A percentile compares a stretch with the other conserved stretches of the same genome.
These are phyloP conservation scores for Aporophyla lueneburgensis DNA, from an alignment of 2,888 invertebrate species.

Conservation along the genomic window DNA sequence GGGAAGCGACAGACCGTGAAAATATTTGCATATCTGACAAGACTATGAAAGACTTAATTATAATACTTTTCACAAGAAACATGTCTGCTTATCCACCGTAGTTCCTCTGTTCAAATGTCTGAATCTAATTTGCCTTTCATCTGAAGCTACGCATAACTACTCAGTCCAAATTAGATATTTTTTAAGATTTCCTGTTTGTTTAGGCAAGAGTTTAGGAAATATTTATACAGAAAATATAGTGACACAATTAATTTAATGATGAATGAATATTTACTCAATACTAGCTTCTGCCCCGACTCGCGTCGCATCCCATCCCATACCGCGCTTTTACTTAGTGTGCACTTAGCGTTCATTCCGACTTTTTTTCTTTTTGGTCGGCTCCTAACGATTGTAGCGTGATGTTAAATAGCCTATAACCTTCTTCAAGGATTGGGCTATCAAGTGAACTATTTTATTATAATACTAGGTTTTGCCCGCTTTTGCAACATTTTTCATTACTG, in stretches of 20 bases:
- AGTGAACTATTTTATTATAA: too few species aligned
- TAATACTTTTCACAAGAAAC: slow-evolving; percentile 32
- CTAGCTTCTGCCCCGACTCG: too few species aligned
- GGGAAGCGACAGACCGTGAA: slow-evolving; percentile 51
- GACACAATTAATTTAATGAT: slow-evolving; percentile 15
- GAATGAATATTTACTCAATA: slow-evolving; percentile 1
- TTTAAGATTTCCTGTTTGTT: slow-evolving; percentile 17
- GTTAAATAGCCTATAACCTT: too few species aligned
- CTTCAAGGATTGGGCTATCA: too few species aligned
- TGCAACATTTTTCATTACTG: too few species aligned
- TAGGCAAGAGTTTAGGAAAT: background rate
- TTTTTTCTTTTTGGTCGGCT: too few species aligned
- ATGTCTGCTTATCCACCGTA: slow-evolving; percentile 18
- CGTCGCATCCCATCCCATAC: too few species aligned
- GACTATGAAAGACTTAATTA: slow-evolving; percentile 27
- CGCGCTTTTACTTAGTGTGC: too few species aligned
- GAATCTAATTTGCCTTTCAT: slow-evolving; percentile 14
- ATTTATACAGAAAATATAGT: slow-evolving; percentile 17
- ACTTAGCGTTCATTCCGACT: too few species aligned
- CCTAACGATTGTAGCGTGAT: too few species aligned
- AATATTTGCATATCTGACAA: slow-evolving; percentile 46
- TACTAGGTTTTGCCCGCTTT: too few species aligned
- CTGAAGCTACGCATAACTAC: background rate
- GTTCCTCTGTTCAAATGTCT: slow-evolving; percentile 16
- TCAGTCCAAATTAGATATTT: background rate